Evolutionary conservation across 2,113 vertebrate genomes (phyloP), one percentile per base, ranked within the genome.

Genomic region (Megatriorchis doriae): DNA sequence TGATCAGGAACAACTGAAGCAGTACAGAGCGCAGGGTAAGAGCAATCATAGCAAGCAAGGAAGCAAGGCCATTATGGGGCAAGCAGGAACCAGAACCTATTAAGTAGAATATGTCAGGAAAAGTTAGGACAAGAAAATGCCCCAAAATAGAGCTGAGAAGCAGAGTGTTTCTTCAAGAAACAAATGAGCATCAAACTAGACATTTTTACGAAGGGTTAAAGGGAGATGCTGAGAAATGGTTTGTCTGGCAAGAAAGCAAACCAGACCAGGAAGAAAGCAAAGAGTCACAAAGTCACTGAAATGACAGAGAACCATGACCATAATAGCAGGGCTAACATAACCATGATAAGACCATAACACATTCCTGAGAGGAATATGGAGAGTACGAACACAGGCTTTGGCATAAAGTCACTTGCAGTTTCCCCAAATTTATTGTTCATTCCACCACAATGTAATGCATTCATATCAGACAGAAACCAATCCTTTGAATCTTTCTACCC

Each of bases 331-430:
- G 23, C 27, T 82, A 61, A 53, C 0, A 0, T 31, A 47, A 59
- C 7, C 1, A 1, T 4, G 4, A 7, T n/a, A 40, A 82, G 20
- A 52, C 34, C 4, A 1, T 13, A 53, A 43, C 13, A 43, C 18
- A 52, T 75, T 66, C 22, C 36, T 88, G 61, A 81, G 40, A 75
- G 47, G 8, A 58, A 48, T 31, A 58, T 3, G 2, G 20, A 86
- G 12, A 71, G 4, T 52, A 83, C n/a, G 7, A 67, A 68, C 32
- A 81, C 10, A 61, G 18, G 21, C 3, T 1, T 8, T 56, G 21
- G 17, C 22, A 77, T 38, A 40, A 59, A 77, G 10, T 45, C n/a
- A 53, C n/a, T 10, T 87, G 38, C 50, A 78, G 13, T 81, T 78
- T 78, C 15, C 55, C 11, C 21, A 93, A 55, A 71, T 6, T 50